A percentile compares a stretch with the other conserved stretches of the same genome.
These are phyloP conservation scores for Darevskia nairensis DNA, from an alignment of 2,797 vertebrate species.

Conservation along the genomic window DNA sequence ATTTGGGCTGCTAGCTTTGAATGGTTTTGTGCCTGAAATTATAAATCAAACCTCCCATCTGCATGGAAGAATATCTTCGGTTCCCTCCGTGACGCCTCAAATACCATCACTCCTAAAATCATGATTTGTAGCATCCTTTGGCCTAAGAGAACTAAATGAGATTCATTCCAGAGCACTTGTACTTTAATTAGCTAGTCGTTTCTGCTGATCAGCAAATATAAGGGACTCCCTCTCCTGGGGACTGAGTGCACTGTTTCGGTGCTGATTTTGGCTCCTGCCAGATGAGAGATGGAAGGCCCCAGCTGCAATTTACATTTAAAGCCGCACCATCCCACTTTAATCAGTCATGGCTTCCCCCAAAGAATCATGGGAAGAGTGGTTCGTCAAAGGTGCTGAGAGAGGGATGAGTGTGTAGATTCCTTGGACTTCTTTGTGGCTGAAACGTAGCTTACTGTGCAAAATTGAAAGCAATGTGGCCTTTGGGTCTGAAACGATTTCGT, in stretches of 20 bases:
- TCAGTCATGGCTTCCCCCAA: not conserved
- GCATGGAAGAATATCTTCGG: not conserved
- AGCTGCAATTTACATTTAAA: no score
- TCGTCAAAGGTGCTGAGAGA: not conserved
- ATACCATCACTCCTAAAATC: not conserved
- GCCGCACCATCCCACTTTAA: not conserved
- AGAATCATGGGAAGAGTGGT: not conserved
- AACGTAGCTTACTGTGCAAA: no score
- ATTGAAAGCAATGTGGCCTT: no score
- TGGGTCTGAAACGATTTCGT: no score
- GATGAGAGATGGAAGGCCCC: not conserved
- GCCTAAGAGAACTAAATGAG: conserved; percentile 1
- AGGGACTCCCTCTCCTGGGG: not conserved
- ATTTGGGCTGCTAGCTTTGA: not conserved
- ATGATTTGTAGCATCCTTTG: not conserved
- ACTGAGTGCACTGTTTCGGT: not conserved
- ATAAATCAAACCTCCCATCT: not conserved
- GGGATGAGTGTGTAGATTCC: not conserved
- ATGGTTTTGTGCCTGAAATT: not conserved
- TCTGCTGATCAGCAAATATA: not conserved
- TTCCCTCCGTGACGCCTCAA: not conserved
- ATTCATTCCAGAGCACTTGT: conserved; percentile 34
- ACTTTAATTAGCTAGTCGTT: conserved; percentile 27
- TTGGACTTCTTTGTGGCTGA: no score
- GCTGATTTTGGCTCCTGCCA: conserved; percentile 12